A percentile compares a stretch with the other conserved stretches of the same genome.
Evolutionary conservation across 2,888 invertebrate genomes (phyloP).

Genomic region (Perizoma affinitatum): DNA sequence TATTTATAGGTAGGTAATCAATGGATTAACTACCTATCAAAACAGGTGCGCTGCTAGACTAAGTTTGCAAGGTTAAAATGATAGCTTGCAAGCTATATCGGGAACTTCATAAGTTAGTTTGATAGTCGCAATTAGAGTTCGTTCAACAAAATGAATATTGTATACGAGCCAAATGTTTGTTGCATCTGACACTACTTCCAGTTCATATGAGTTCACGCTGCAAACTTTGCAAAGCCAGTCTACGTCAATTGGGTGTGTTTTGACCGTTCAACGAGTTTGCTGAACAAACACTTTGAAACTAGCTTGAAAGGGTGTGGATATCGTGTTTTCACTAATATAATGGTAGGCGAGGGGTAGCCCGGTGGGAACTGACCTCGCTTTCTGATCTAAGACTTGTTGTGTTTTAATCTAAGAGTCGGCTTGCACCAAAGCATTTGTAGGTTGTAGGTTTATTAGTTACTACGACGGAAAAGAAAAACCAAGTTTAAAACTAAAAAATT

Average conservation of each 20-base stretch:
- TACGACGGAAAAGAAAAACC: too few relatives aligned
- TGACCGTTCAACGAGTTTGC: conserved; percentile 9
- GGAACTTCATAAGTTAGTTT: conserved; percentile 16
- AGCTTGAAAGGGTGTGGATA: conserved; percentile 3
- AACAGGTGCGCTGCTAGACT: background rate
- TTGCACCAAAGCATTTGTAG: conserved; percentile 1
- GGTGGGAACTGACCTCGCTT: conserved; percentile 5
- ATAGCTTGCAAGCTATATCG: conserved; percentile 5
- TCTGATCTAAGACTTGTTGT: conserved; percentile 2
- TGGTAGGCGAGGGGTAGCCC: background rate
- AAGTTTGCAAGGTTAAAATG: conserved; percentile 1
- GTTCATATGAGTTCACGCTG: conserved; percentile 13
- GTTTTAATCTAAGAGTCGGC: conserved; percentile 6
- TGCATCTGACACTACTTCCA: conserved; percentile 12
- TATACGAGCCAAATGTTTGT: conserved; percentile 13
- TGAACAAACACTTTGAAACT: conserved; percentile 10
- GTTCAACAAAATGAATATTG: conserved; percentile 18
- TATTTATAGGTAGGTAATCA: too few relatives aligned
- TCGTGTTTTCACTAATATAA: conserved; percentile 2
- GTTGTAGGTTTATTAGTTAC: background rate
- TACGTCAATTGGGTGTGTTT: conserved; percentile 15
- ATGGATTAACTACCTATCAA: background rate
- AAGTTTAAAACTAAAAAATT: too few relatives aligned
- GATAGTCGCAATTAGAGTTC: conserved; percentile 14
- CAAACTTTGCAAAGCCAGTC: conserved; percentile 14